These are phyloP conservation scores for Bufotes viridis DNA, from an alignment of 2,797 vertebrate genomes.

Conservation along the genomic window DNA sequence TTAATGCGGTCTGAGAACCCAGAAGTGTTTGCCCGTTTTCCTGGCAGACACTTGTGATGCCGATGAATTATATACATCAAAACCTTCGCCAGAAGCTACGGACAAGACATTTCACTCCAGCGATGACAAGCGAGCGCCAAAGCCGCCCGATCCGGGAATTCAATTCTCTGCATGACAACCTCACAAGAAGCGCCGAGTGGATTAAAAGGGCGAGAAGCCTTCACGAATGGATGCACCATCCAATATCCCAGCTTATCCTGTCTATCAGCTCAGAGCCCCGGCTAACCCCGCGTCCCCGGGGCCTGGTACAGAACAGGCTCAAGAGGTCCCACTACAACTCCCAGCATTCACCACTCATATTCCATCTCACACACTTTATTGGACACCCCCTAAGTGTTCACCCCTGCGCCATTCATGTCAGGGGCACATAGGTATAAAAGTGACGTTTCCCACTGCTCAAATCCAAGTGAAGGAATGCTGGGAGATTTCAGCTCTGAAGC, in stretches of 20 bases:
- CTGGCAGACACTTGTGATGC: not conserved
- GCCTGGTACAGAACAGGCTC: not conserved
- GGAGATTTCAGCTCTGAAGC: no score
- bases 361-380: not conserved
- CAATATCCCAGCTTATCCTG: constrained; percentile 2
- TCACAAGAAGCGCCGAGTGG: constrained; percentile 14
- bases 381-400: no score
- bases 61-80: not conserved
- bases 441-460: no score
- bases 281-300: not conserved
- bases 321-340: not conserved
- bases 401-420: no score
- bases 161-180: constrained; percentile 29
- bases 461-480: no score
- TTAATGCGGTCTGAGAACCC: not conserved
- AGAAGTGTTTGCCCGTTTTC: not conserved
- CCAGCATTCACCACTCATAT: not conserved
- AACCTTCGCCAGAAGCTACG: constrained; percentile 6
- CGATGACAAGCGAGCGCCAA: not conserved
- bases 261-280: constrained; percentile 19
- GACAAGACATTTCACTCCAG: constrained; percentile 32
- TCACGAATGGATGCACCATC: constrained; percentile 15
- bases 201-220: constrained; percentile 38
- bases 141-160: not conserved
- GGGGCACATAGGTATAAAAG: no score